A percentile compares a stretch with the other conserved stretches of the same genome.
Conservation (phyloP, 2,888 invertebrate species). For the Axea sp. region DNA sequence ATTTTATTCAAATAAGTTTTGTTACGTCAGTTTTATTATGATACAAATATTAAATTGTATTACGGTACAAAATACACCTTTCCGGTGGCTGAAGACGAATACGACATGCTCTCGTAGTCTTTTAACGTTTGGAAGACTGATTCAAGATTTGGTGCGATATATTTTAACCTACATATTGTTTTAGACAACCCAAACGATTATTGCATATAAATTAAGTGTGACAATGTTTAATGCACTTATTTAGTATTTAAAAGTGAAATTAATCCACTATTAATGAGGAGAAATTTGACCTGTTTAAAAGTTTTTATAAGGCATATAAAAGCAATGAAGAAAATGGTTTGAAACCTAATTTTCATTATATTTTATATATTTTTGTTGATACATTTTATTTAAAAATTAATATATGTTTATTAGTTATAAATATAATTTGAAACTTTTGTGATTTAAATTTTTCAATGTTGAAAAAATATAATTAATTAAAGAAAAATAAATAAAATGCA, state of each 20-base stretch:
- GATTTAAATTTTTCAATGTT: too few relatives aligned
- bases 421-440: too few relatives aligned
- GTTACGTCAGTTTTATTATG: too few relatives aligned
- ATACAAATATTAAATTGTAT: constrained; percentile 19
- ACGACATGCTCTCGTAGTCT: constrained; percentile 45
- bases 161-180: constrained; percentile 29
- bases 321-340: too few relatives aligned
- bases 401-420: too few relatives aligned
- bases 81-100: constrained; percentile 40
- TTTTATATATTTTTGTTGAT: too few relatives aligned
- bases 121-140: constrained; percentile 35
- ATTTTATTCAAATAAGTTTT: too few relatives aligned
- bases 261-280: constrained; percentile 41
- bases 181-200: constrained; percentile 11
- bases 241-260: constrained; percentile 53
- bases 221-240: constrained; percentile 18
- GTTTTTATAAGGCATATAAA: constrained; percentile 1
- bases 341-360: too few relatives aligned
- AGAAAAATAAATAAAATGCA: too few relatives aligned
- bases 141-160: constrained; percentile 19
- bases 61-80: constrained; percentile 38
- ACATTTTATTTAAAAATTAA: too few relatives aligned
- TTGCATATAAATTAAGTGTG: constrained; percentile 34
- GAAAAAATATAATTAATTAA: too few relatives aligned
- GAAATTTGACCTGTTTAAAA: constrained; percentile 28